Percentiles rank a stretch among this genome's conserved stretches.
phyloP scores from a whole-genome alignment of 2,113 vertebrate genomes.

The Pseudorectes ferrugineus region DNA sequence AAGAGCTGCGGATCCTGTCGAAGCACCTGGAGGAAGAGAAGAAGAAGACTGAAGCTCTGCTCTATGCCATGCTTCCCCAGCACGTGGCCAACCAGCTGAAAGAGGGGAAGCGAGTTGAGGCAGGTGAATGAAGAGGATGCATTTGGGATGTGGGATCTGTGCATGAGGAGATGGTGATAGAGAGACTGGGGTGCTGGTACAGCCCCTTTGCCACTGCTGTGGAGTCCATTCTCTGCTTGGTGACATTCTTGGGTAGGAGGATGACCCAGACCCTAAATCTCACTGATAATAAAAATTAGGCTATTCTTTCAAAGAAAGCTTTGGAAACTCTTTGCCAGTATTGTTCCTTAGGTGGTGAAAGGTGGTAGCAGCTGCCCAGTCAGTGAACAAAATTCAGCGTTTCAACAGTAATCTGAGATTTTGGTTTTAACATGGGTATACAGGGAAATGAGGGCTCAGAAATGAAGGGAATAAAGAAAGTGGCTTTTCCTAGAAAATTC shows the following conservation, averaged over 20 bases:
- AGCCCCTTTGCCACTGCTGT: neutral
- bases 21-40: constrained; percentile 79
- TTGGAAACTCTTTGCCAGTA: neutral
- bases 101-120: constrained; percentile 78
- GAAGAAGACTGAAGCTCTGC: constrained; percentile 76
- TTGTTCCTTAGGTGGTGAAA: neutral
- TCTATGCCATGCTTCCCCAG: constrained; percentile 80
- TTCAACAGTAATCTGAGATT: neutral
- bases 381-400: neutral
- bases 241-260: neutral
- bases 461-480: neutral
- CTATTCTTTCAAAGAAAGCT: neutral
- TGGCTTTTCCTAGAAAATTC: neutral
- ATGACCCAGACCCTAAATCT: neutral
- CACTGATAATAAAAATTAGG: neutral
- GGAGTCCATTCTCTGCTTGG: no score
- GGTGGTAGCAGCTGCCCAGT: neutral
- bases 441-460: neutral
- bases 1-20: constrained; percentile 73
- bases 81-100: constrained; percentile 81
- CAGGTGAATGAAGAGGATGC: constrained; percentile 66
- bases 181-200: neutral
- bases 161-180: neutral
- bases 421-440: neutral
- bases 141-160: neutral